Base-by-base conservation (phyloP, 2,888 invertebrate genomes). In the Odontomyia ornata region DNA sequence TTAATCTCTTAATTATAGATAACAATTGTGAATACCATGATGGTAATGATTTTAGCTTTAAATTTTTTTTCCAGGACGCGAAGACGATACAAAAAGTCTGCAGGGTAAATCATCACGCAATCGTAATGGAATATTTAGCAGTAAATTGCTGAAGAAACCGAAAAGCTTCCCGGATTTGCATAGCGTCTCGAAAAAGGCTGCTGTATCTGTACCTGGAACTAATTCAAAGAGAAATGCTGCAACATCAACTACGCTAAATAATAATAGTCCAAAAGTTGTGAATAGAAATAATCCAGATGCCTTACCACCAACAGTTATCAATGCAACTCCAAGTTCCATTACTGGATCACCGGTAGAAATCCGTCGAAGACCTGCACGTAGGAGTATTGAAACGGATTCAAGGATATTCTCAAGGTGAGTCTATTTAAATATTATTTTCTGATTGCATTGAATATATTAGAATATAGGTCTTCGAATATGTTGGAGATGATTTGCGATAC, bases 111-210 rank as follows among this genome's bases (percentile, higher is more conserved):
- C 71, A 30, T 30, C 71, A 30, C 71, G 52, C 25, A 57, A 30
- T 78, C 71, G 72, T 67, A 28, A 28, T 30, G 75, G 60, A 15
- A 25, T 62, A 7, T 78, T 78, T 46, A 43, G 57, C 23, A 76
- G 76, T 76, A 62, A 64, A 56, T 60, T 76, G 15, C 47, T 78
- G n/a, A 76, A 76, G 56, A 78, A 76, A 73, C 78, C 78, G 65
- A 78, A 78, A 65, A 78, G 76, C 56, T 78, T 76, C 56, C 76
- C 76, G 11, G 67, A 76, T 65, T 73, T 76, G 28, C 65, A 73
- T 23, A 73, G 73, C 60, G 73, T 43, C 15, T 18, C 36, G 1
- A 73, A 36, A 36, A 28, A 36, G 13, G 18, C 60, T 9, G 1
- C 60, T 13, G 13, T 36, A 11, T 5, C 60, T 0, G 3, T 60